Percentiles rank a stretch among this genome's conserved stretches.
Conservation (phyloP, 2,888 invertebrate genomes). For the Melanophora roralis region DNA sequence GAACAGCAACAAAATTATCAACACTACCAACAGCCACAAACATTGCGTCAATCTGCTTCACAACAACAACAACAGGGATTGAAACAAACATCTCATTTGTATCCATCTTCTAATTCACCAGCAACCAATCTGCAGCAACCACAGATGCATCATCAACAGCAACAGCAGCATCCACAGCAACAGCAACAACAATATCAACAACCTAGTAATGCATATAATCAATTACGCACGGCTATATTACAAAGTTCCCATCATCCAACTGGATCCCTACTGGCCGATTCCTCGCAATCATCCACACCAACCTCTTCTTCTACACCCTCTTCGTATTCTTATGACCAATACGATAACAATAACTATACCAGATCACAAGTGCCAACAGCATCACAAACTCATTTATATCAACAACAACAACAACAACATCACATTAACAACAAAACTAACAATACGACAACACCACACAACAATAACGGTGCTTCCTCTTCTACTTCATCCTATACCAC, state of each 20-base stretch:
- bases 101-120: conserved; percentile 68
- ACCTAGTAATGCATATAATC: conserved; percentile 72
- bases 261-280: conserved; percentile 66
- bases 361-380: conserved; percentile 62
- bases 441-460: conserved; percentile 63
- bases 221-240: conserved; percentile 75
- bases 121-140: conserved; percentile 65
- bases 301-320: conserved; percentile 52
- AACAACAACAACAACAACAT: conserved; percentile 59
- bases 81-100: conserved; percentile 76
- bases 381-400: conserved; percentile 64
- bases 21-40: conserved; percentile 63
- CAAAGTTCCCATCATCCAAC: conserved; percentile 76
- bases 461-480: conserved; percentile 60
- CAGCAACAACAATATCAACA: conserved; percentile 71
- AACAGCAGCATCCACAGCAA: conserved; percentile 59
- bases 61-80: conserved; percentile 68
- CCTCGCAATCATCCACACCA: conserved; percentile 60
- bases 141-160: conserved; percentile 66
- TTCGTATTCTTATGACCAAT: conserved; percentile 69
- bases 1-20: conserved; percentile 69
- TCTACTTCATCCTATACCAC: conserved; percentile 39
- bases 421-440: conserved; percentile 59
- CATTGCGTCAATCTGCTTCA: conserved; percentile 63
- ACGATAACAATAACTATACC: conserved; percentile 66